Evolutionary conservation across 2,888 invertebrate species (phyloP).

Genomic region (Agrochola macilenta): DNA sequence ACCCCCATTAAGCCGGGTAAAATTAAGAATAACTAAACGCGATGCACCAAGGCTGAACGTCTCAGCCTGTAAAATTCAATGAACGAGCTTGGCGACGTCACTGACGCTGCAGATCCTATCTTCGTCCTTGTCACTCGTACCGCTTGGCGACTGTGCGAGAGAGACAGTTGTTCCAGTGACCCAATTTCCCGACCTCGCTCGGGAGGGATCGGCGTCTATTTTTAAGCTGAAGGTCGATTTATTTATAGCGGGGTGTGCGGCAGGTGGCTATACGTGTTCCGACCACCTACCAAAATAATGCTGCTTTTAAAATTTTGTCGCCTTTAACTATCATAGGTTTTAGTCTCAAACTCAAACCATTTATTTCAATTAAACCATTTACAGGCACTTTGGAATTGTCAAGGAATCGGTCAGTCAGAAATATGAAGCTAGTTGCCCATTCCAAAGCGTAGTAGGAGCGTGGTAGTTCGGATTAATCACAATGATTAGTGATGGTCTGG

Average conservation of each 20-base stretch:
- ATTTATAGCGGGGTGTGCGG: slow-evolving; percentile 85
- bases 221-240: slow-evolving; percentile 90
- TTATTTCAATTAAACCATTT: too few species aligned
- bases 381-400: too few species aligned
- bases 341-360: too few species aligned
- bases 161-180: slow-evolving; percentile 82
- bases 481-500: neutral
- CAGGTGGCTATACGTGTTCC: slow-evolving; percentile 71
- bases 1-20: slow-evolving; percentile 11
- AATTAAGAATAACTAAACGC: slow-evolving; percentile 64
- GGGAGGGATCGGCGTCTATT: slow-evolving; percentile 89
- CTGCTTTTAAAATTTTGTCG: slow-evolving; percentile 24
- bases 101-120: slow-evolving; percentile 80
- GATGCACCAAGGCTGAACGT: slow-evolving; percentile 78
- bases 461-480: neutral
- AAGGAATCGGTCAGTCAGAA: too few species aligned
- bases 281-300: slow-evolving; percentile 50
- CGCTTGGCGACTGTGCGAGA: slow-evolving; percentile 65
- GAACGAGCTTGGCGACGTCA: slow-evolving; percentile 87
- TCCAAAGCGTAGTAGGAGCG: too few species aligned
- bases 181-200: slow-evolving; percentile 89
- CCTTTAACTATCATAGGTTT: slow-evolving; percentile 8
- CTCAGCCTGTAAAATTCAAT: slow-evolving; percentile 86
- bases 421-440: too few species aligned
- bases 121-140: slow-evolving; percentile 73